A percentile compares a stretch with the other conserved stretches of the same genome.
phyloP scores from a whole-genome alignment of 2,888 invertebrate species.

The Hypselothyrea guttata region DNA sequence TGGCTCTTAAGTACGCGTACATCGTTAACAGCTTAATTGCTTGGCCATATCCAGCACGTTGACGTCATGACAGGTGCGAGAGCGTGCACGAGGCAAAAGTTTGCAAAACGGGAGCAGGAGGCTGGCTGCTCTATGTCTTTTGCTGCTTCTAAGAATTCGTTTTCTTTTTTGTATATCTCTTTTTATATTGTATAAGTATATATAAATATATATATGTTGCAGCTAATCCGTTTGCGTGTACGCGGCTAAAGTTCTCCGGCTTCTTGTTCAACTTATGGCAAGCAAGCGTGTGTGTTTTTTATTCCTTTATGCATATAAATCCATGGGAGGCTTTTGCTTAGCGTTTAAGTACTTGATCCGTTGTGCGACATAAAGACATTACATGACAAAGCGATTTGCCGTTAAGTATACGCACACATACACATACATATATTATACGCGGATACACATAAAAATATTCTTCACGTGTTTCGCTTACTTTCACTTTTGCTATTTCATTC shows the following conservation, averaged over 20 bases:
- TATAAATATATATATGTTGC: constrained; percentile 49
- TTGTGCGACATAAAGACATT: constrained; percentile 64
- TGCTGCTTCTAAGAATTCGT: constrained; percentile 1
- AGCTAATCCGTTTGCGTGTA: constrained; percentile 67
- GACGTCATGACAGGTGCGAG: constrained; percentile 54
- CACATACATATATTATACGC: constrained; percentile 1
- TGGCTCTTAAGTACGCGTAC: constrained; percentile 57
- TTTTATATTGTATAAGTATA: constrained; percentile 15
- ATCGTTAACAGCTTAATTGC: constrained; percentile 76
- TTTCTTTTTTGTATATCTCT: constrained; percentile 6
- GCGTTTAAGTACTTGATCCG: constrained; percentile 71
- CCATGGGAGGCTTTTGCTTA: constrained; percentile 67
- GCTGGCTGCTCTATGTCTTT: constrained; percentile 14
- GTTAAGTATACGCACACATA: constrained; percentile 27
- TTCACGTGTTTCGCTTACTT: constrained; percentile 19
- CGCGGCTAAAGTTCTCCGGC: constrained; percentile 45
- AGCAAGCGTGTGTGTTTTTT: constrained; percentile 46
- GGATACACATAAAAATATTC: constrained; percentile 10
- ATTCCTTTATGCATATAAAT: constrained; percentile 66
- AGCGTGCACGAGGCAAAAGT: constrained; percentile 32
- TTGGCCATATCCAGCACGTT: constrained; percentile 61
- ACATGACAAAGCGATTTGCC: constrained; percentile 70
- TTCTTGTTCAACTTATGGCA: constrained; percentile 39
- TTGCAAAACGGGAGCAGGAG: constrained; percentile 27
- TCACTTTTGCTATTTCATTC: constrained; percentile 28